These are phyloP conservation scores for Pectinophora gossypiella DNA, from an alignment of 1,140 invertebrate genomes.

Conservation along the genomic window DNA sequence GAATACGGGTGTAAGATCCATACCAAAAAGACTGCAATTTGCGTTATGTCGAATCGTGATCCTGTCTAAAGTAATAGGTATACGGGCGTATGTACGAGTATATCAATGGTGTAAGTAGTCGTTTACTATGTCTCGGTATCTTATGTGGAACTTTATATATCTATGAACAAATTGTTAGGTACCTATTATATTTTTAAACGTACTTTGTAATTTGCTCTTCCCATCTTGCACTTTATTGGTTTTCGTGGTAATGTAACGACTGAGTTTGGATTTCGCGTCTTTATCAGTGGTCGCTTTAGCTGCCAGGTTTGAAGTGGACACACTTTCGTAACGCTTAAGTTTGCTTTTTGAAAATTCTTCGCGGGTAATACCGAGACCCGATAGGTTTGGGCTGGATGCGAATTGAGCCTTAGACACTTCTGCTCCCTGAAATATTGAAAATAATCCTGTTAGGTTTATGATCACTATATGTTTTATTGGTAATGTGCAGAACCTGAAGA, in stretches of 20 bases:
- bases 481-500: too few species aligned
- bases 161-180: too few species aligned
- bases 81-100: too few species aligned
- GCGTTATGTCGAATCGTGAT: too few species aligned
- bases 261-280: conserved; percentile 33
- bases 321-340: conserved; percentile 43
- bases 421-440: conserved; percentile 31
- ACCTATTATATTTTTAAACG: too few species aligned
- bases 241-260: conserved; percentile 48
- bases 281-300: conserved; percentile 21
- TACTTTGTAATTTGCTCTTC: conserved; percentile 46
- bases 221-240: conserved; percentile 29
- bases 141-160: too few species aligned
- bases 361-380: conserved; percentile 23
- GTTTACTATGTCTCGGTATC: too few species aligned
- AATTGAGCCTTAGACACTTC: conserved; percentile 49
- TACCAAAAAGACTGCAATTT: too few species aligned
- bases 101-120: too few species aligned
- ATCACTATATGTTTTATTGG: too few species aligned
- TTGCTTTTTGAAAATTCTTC: conserved; percentile 36
- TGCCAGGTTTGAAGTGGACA: conserved; percentile 47
- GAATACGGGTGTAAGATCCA: too few species aligned
- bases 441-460: not conserved
- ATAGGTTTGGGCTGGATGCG: conserved; percentile 56
- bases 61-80: too few species aligned